These are phyloP conservation scores for Mustelus asterias DNA, from an alignment of 2,113 vertebrate species.

Conservation along the genomic window DNA sequence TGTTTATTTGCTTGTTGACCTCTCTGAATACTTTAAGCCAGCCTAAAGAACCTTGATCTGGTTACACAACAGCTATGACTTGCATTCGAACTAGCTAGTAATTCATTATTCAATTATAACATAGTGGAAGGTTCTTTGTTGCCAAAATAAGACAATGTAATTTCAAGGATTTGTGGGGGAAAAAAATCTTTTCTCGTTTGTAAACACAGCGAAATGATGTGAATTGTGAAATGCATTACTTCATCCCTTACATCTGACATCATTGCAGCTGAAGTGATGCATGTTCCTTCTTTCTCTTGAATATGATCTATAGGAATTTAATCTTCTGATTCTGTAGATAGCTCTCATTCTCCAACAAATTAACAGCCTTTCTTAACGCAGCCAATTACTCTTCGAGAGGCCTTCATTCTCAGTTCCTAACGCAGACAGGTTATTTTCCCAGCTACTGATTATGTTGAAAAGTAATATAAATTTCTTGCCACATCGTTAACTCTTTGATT, in stretches of 20 bases:
- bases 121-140: not conserved
- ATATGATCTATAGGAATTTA: not conserved
- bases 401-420: not conserved
- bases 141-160: not conserved
- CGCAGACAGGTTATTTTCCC: not conserved
- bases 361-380: not conserved
- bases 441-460: not conserved
- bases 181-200: not conserved
- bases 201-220: not conserved
- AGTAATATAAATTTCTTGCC: not conserved
- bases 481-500: not conserved
- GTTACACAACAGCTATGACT: not conserved
- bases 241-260: not conserved
- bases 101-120: not conserved
- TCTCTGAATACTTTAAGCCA: not conserved
- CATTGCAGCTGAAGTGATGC: not conserved
- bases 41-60: not conserved
- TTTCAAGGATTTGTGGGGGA: not conserved
- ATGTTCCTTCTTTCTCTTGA: not conserved
- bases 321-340: not conserved
- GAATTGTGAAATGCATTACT: not conserved
- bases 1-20: not conserved
- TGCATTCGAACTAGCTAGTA: not conserved
- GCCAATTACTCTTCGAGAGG: not conserved
- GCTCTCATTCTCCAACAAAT: not conserved